Percentiles rank a stretch among this genome's conserved stretches.
Conservation (phyloP, 1,140 invertebrate genomes). For the Eueides isabella region DNA sequence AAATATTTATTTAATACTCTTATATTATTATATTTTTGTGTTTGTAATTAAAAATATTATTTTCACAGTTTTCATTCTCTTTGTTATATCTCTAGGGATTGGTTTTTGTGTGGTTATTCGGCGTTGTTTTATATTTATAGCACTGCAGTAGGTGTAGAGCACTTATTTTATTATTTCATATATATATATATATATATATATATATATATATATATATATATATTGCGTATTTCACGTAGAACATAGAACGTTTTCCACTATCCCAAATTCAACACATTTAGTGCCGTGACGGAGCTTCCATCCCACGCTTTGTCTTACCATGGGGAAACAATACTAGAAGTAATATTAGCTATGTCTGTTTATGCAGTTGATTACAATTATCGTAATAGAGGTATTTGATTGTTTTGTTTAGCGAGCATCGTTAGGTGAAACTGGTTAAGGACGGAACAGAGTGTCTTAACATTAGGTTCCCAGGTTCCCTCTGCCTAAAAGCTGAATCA, state of each 20-base stretch:
- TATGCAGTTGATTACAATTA: neutral
- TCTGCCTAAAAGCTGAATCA: too few species aligned
- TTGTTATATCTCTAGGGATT: conserved; percentile 32
- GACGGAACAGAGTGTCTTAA: too few species aligned
- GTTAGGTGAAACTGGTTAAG: too few species aligned
- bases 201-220: neutral
- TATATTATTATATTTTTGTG: conserved; percentile 27
- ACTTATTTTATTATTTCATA: neutral
- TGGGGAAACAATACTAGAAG: too few species aligned
- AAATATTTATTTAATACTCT: too few species aligned
- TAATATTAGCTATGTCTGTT: neutral
- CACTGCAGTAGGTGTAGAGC: conserved; percentile 31
- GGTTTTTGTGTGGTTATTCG: conserved; percentile 34
- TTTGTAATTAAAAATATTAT: conserved; percentile 29
- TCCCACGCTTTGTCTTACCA: too few species aligned
- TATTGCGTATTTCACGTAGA: too few species aligned
- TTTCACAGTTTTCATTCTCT: conserved; percentile 29
- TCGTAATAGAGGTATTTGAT: neutral
- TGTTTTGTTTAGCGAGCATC: neutral
- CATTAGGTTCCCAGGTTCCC: too few species aligned
- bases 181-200: neutral
- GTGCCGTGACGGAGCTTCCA: too few species aligned
- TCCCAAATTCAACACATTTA: too few species aligned
- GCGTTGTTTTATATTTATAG: conserved; percentile 34
- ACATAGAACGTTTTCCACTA: too few species aligned